A percentile compares a stretch with the other conserved stretches of the same genome.
phyloP scores from a whole-genome alignment of 1,140 invertebrate species.

The Lasaia peninsularis region DNA sequence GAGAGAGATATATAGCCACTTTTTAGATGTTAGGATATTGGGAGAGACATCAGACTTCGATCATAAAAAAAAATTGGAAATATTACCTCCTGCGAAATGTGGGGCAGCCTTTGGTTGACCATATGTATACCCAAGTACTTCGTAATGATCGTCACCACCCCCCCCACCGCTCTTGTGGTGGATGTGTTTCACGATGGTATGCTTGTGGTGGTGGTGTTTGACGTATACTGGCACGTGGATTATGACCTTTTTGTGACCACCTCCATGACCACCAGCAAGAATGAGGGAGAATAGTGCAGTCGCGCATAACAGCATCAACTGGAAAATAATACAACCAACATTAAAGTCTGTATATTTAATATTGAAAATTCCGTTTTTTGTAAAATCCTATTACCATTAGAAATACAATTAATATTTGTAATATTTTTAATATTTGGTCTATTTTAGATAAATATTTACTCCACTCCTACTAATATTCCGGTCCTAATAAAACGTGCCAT shows the following conservation, averaged over 20 bases:
- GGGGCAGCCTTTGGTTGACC: constrained; percentile 62
- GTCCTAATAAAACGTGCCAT: too few relatives aligned
- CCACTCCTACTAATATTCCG: too few relatives aligned
- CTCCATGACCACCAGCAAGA: constrained; percentile 56
- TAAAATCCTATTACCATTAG: too few relatives aligned
- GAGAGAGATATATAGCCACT: too few relatives aligned
- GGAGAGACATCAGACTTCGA: too few relatives aligned
- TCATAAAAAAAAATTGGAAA: constrained; percentile 7
- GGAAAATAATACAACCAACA: constrained; percentile 24
- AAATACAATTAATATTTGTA: too few relatives aligned
- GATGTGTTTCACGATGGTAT: constrained; percentile 79
- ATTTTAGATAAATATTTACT: too few relatives aligned
- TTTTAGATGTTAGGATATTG: too few relatives aligned
- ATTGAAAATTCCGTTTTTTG: too few relatives aligned
- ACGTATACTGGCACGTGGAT: constrained; percentile 80
- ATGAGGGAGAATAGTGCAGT: constrained; percentile 41
- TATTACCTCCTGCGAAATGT: constrained; percentile 58
- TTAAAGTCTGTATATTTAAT: neutral
- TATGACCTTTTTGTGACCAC: constrained; percentile 78
- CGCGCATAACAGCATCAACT: constrained; percentile 54
- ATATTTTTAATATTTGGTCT: too few relatives aligned
- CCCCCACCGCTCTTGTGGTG: constrained; percentile 74
- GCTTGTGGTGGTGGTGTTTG: constrained; percentile 79
- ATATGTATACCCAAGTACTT: constrained; percentile 72
- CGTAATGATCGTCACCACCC: constrained; percentile 70